Evolutionary conservation across 2,797 vertebrate species (phyloP).

Genomic region (Parambassis ranga): DNA sequence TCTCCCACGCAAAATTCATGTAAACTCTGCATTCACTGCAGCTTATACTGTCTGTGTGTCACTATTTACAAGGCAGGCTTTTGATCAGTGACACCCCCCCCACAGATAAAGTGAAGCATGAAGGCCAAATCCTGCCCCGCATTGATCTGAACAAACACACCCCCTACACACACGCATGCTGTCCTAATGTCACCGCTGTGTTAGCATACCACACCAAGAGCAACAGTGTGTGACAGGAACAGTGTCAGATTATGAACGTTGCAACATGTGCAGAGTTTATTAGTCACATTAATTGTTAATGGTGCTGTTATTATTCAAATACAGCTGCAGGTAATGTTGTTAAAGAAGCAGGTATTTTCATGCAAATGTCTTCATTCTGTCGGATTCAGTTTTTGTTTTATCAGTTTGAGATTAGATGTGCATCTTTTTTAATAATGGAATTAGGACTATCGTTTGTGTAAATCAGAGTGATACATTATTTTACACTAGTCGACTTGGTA

Average conservation of each 20-base stretch:
- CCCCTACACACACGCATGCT: not conserved
- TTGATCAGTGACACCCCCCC: slow-evolving; percentile 31
- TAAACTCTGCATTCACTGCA: slow-evolving; percentile 7
- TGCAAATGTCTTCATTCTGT: not conserved
- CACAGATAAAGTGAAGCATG: slow-evolving; percentile 54
- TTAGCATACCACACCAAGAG: slow-evolving; percentile 15
- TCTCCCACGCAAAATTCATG: slow-evolving; percentile 1
- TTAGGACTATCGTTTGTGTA: slow-evolving; percentile 12
- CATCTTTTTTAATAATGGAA: not conserved
- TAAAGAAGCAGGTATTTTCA: not conserved
- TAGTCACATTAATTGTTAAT: not conserved
- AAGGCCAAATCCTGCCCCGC: slow-evolving; percentile 56
- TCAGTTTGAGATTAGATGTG: not conserved
- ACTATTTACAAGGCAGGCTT: slow-evolving; percentile 34
- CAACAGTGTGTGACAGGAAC: slow-evolving; percentile 24
- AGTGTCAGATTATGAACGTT: not conserved
- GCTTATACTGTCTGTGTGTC: slow-evolving; percentile 10
- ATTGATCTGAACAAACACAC: slow-evolving; percentile 60
- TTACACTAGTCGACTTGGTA: not conserved
- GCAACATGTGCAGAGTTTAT: not conserved
- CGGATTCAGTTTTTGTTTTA: not conserved
- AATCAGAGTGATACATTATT: slow-evolving; percentile 19
- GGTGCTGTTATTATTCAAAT: not conserved
- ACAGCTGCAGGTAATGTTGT: not conserved
- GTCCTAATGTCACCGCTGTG: slow-evolving; percentile 26